phyloP scores from a whole-genome alignment of 2,797 vertebrate genomes.

The Urocyon cinereoargenteus region DNA sequence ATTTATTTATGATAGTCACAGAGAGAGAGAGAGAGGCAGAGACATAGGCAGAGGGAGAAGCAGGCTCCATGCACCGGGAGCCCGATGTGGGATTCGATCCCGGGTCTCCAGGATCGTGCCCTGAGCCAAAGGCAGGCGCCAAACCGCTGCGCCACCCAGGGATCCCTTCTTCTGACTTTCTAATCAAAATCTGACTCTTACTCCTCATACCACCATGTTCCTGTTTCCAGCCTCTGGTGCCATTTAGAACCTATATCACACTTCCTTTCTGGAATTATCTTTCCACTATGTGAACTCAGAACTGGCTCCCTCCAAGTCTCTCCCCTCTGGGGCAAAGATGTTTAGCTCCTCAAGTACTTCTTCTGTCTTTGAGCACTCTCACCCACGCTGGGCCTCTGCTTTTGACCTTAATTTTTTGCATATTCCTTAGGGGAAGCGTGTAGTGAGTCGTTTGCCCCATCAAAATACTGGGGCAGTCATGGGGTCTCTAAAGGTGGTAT shows the following conservation, averaged over 20 bases:
- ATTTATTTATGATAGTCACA: no score
- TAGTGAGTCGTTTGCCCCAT: slow-evolving; percentile 75
- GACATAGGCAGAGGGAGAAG: no score
- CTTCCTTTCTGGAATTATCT: not conserved
- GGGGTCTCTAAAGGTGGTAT: slow-evolving; percentile 67
- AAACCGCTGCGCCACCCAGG: no score
- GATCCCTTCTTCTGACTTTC: not conserved
- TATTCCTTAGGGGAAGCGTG: slow-evolving; percentile 77
- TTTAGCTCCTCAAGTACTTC: not conserved
- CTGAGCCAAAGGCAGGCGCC: no score
- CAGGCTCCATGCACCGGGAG: no score
- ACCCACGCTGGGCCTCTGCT: not conserved
- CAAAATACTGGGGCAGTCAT: slow-evolving; percentile 65
- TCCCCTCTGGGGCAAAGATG: not conserved
- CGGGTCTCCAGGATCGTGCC: no score
- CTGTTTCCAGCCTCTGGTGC: not conserved
- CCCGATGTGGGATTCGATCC: no score
- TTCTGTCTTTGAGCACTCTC: not conserved
- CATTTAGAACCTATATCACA: not conserved
- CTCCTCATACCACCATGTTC: not conserved
- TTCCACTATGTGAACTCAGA: not conserved
- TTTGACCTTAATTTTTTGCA: slow-evolving; percentile 75
- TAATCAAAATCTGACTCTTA: not conserved
- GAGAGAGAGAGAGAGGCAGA: no score
- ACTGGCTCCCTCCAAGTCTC: not conserved